Percentiles rank a stretch among this genome's conserved stretches.
Conservation (phyloP, 2,888 invertebrate species). For the Ommatoiulus sabulosus region DNA sequence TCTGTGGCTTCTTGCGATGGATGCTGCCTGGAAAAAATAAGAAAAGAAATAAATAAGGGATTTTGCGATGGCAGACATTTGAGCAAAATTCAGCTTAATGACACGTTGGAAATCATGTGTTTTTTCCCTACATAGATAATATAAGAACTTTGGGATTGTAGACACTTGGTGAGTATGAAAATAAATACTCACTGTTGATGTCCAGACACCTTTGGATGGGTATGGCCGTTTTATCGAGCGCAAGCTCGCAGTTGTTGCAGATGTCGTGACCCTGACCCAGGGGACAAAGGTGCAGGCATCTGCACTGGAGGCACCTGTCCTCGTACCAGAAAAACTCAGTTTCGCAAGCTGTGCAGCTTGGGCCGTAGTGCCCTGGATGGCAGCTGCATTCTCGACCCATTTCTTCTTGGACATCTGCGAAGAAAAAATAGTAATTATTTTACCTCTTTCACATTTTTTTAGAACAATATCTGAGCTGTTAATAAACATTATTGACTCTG, state of each 20-base stretch:
- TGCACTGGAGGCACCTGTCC: constrained; percentile 45
- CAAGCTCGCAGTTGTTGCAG: constrained; percentile 49
- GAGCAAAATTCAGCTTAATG: too few relatives aligned
- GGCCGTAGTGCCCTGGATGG: constrained; percentile 25
- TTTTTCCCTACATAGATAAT: not conserved
- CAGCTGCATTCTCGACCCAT: constrained; percentile 45
- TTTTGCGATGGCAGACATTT: too few relatives aligned
- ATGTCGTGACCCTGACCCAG: not conserved
- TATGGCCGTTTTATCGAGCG: not conserved
- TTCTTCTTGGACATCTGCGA: constrained; percentile 11
- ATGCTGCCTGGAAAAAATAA: constrained; percentile 10
- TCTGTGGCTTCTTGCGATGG: constrained; percentile 30
- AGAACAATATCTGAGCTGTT: too few relatives aligned
- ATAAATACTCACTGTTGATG: not conserved
- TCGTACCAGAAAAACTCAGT: constrained; percentile 47
- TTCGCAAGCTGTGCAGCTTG: constrained; percentile 34
- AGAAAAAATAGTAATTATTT: not conserved
- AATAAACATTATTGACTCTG: too few relatives aligned
- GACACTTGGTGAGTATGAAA: too few relatives aligned
- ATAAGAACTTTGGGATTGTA: not conserved
- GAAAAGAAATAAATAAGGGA: not conserved
- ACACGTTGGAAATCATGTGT: too few relatives aligned
- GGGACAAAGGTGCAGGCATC: constrained; percentile 41
- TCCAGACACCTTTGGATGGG: not conserved
- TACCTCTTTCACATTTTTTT: too few relatives aligned